phyloP scores from a whole-genome alignment of 2,797 vertebrate genomes.

The Meda fulgida region DNA sequence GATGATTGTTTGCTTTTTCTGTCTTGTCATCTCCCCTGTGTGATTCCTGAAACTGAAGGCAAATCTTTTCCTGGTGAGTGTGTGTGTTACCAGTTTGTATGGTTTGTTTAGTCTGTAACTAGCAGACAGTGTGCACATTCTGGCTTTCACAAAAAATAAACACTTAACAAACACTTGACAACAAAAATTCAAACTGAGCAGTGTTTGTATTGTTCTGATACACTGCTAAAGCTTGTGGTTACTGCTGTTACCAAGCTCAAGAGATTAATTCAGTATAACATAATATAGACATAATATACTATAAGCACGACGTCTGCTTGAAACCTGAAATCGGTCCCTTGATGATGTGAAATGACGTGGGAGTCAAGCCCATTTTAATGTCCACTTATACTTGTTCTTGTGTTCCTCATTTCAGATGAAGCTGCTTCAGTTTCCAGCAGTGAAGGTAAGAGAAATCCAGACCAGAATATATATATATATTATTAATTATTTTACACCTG shows the following conservation, averaged over 20 bases:
- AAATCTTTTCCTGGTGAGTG: conserved; percentile 57
- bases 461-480: too few species aligned
- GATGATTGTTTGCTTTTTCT: neutral
- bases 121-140: neutral
- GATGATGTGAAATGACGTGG: neutral
- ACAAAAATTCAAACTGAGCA: conserved; percentile 3
- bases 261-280: neutral
- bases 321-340: neutral
- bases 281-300: neutral
- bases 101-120: neutral
- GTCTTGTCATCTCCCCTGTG: neutral
- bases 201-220: conserved; percentile 9
- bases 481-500: neutral
- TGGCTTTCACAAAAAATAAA: neutral
- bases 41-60: conserved; percentile 34
- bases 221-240: conserved; percentile 18
- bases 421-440: conserved; percentile 34
- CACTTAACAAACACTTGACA: neutral
- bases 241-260: neutral
- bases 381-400: conserved; percentile 3
- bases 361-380: neutral
- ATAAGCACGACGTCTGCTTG: neutral
- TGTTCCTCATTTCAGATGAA: conserved; percentile 38
- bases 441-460: conserved; percentile 62
- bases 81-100: neutral